Evolutionary conservation across 2,797 vertebrate species (phyloP), one percentile per base, ranked within the genome.

Genomic region (Syngnathus acus): DNA sequence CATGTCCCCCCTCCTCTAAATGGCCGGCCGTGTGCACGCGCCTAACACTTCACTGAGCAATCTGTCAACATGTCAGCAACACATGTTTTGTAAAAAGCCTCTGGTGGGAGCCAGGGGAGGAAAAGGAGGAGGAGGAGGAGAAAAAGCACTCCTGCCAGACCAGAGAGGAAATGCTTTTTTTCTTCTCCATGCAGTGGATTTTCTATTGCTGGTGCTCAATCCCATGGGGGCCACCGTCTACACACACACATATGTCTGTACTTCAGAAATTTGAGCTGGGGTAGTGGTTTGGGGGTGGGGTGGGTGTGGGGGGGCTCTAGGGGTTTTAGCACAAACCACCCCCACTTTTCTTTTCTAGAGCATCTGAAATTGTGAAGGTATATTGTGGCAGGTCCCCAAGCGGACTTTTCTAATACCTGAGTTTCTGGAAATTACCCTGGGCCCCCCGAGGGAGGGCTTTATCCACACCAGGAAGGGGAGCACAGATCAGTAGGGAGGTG

Each of bases 61-160:
- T 99, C 97, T 98, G 97, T 99, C 97, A 99, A 97, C 95, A 98
- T 98, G 97, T 98, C 97, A 98, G 96, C 96, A 98, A 99, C 97
- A 99, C 97, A 98, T 98, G 97, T 98, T 98, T 98, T 96, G 95
- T 96, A 97, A 98, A 98, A 98, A 98, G 96, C 95, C 95, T 99
- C 95, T 95, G 94, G 94, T 98, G 95, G 94, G 95, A 97, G 94
- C 92, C 94, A 94, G 93, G 93, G 89, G 88, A 90, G 38, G 58
- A 59, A 13, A 11, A 61, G n/a, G 60, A 62, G 59, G 59, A 61
- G 59, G 39, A 61, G 60, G 60, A 62, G 60, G 60, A 43, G 60
- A 89, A 90, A 89, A 89, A 90, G 87, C 88, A 88, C 95, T 97
- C 94, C 94, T 96, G 94, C 96, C 95, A 97, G 95, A 95, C 94